Base-by-base conservation (phyloP, 2,888 invertebrate species). In the Acronicta aceris region DNA sequence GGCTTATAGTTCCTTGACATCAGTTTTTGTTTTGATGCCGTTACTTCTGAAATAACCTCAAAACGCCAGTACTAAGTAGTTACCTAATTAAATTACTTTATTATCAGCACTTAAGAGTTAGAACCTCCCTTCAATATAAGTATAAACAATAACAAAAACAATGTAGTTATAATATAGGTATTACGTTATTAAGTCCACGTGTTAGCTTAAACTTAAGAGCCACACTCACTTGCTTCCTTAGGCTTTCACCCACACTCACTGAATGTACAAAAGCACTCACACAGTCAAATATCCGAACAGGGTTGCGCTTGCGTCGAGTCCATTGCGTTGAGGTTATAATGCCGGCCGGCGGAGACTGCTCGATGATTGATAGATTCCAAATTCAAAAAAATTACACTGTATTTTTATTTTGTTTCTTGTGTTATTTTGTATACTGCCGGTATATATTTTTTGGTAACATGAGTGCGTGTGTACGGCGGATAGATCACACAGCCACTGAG, bases 401-500 rank as follows among this genome's bases (percentile, higher is more conserved):
- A 53, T 64, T 30, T 48, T 43, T 54, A 59, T 47, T 59, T 27
- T 42, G 25, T 30, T 17, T 54, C 12, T 46, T 59, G 54, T 55
- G 52, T 57, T 63, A 46, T 48, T 56, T 49, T 64, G 59, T 17
- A 59, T 66, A 71, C 46, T 38, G 43, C 59, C 51, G 53, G 65
- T 43, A 56, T 68, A 50, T 56, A 59, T 59, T 64, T 70, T 78
- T 70, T 70, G 83, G 85, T 85, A 81, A 83, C 87, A 88, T 89
- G 85, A 83, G 89, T 88, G 93, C 94, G 94, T 94, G 92, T 94
- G 89, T 87, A 86, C 92, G 78, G 84, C 89, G 87, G 86, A 91
- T 94, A 93, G 94, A 90, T 90, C 93, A 94, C 93, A 85, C 86
- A 73, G 86, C 84, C 90, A 94, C 94, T 94, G 94, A 94, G 91